A percentile compares a stretch with the other conserved stretches of the same genome.
Conservation (phyloP, 2,888 invertebrate genomes). For the Leucophora obtusa region DNA sequence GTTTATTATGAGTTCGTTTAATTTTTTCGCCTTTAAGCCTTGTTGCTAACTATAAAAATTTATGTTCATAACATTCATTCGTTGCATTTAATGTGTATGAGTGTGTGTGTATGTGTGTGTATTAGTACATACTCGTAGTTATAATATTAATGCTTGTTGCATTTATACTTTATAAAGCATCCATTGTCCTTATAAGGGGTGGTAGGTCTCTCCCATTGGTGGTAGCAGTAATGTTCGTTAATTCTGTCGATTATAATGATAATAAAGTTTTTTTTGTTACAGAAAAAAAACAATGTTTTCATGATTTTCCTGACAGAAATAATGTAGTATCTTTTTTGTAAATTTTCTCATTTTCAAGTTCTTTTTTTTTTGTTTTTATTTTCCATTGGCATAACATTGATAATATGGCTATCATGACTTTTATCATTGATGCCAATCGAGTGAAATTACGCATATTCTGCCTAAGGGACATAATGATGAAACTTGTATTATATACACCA, state of each 20-base stretch:
- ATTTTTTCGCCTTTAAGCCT: constrained; percentile 8
- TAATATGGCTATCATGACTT: constrained; percentile 53
- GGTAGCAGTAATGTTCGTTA: constrained; percentile 30
- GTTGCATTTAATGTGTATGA: background rate
- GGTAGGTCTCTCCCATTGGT: constrained; percentile 7
- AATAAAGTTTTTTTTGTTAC: constrained; percentile 20
- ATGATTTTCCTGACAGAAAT: constrained; percentile 41
- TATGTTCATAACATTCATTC: constrained; percentile 6
- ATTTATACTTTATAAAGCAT: constrained; percentile 15
- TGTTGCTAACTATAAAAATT: background rate
- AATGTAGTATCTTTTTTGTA: constrained; percentile 21
- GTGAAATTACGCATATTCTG: constrained; percentile 57
- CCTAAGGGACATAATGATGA: constrained; percentile 38
- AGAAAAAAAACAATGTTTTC: constrained; percentile 22
- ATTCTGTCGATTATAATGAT: constrained; percentile 45
- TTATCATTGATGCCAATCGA: constrained; percentile 58
- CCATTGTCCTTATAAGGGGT: background rate
- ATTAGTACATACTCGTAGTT: too few relatives aligned
- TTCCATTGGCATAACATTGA: constrained; percentile 34
- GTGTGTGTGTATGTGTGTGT: constrained; percentile 24
- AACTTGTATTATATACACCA: constrained; percentile 10
- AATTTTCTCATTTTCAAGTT: background rate
- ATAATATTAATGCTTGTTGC: constrained; percentile 33
- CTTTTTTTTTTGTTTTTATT: constrained; percentile 18
- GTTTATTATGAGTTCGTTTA: constrained; percentile 8